Evolutionary conservation across 1,140 invertebrate genomes (phyloP).

Genomic region (Ectropis grisescens): DNA sequence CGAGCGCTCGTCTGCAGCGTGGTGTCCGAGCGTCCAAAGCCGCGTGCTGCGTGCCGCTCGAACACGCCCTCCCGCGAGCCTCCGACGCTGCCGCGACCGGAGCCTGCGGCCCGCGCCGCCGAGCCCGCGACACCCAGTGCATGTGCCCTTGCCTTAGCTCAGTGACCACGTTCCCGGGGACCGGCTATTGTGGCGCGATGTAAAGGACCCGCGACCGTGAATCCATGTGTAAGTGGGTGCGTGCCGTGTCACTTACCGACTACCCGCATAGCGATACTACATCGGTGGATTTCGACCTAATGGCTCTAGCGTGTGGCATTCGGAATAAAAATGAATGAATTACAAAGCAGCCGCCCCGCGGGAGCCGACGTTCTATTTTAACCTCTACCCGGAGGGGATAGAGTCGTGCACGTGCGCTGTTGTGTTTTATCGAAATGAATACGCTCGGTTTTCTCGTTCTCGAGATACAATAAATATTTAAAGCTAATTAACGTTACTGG

Average conservation of each 20-base stretch:
- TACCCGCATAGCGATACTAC: constrained; percentile 28
- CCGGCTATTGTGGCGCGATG: constrained; percentile 63
- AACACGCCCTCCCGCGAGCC: constrained; percentile 33
- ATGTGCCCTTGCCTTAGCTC: constrained; percentile 32
- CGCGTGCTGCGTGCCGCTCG: constrained; percentile 20
- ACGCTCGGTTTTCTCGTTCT: constrained; percentile 22
- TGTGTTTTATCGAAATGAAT: constrained; percentile 30
- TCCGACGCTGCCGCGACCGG: constrained; percentile 5
- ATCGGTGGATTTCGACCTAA: constrained; percentile 39
- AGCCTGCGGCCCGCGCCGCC: constrained; percentile 7
- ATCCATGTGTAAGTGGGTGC: constrained; percentile 63
- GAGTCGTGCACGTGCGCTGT: constrained; percentile 50
- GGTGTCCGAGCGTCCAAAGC: constrained; percentile 28
- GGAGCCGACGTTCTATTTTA: constrained; percentile 35
- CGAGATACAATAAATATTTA: constrained; percentile 19
- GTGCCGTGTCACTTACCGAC: constrained; percentile 33
- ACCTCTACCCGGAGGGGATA: constrained; percentile 38
- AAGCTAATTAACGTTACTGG: constrained; percentile 11
- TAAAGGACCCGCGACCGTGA: constrained; percentile 58
- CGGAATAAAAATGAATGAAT: constrained; percentile 45
- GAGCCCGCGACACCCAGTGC: constrained; percentile 25
- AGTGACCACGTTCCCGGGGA: constrained; percentile 39
- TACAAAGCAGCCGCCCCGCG: constrained; percentile 22
- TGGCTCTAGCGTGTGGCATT: constrained; percentile 22
- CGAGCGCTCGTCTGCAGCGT: constrained; percentile 40